phyloP scores from a whole-genome alignment of 2,888 invertebrate genomes.

The Pseudococcus viburni region DNA sequence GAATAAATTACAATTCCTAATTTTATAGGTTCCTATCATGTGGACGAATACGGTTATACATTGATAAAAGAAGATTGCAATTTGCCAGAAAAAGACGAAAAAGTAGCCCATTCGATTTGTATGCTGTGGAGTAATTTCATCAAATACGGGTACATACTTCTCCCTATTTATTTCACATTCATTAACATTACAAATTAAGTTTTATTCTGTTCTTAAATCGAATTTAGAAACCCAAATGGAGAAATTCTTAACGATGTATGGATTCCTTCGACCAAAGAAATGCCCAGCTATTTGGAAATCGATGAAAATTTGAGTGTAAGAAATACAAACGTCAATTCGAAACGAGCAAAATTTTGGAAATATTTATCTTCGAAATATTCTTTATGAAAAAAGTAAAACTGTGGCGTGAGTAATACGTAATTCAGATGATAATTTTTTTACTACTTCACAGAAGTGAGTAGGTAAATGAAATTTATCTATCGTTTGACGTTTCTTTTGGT shows the following conservation, averaged over 20 bases:
- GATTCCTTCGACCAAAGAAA: neutral
- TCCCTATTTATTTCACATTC: neutral
- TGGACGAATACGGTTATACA: constrained; percentile 8
- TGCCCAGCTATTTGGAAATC: neutral
- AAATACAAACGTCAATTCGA: neutral
- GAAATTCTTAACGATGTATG: neutral
- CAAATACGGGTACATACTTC: neutral
- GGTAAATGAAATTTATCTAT: no score
- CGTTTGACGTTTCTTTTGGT: no score
- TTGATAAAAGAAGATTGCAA: neutral
- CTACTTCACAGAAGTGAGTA: no score
- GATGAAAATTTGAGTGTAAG: neutral
- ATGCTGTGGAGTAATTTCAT: constrained; percentile 3
- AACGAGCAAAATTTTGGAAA: neutral
- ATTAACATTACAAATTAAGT: neutral
- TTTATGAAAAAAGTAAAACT: neutral
- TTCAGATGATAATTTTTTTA: no score
- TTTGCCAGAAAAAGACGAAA: neutral
- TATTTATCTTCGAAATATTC: neutral
- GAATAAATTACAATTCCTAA: neutral
- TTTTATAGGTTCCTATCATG: neutral
- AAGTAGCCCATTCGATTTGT: neutral
- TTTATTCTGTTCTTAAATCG: neutral
- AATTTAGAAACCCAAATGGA: neutral
- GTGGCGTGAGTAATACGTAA: no score